Evolutionary conservation across 2,888 invertebrate species (phyloP).

Genomic region (Troides helena): DNA sequence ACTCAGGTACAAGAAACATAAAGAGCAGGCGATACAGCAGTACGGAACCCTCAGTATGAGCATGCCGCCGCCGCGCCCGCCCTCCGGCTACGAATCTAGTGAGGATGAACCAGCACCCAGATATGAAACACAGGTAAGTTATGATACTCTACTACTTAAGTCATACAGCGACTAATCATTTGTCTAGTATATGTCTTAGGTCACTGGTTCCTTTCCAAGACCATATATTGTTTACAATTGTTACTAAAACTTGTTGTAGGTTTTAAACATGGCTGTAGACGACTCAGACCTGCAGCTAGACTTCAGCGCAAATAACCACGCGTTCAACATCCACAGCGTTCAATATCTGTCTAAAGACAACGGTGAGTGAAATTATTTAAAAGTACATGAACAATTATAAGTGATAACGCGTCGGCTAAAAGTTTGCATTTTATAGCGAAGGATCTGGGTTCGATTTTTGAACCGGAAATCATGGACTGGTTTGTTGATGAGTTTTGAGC

Average conservation of each 20-base stretch:
- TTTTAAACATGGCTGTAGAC: slow-evolving; percentile 94
- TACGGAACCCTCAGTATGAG: slow-evolving; percentile 78
- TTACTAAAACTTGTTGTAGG: slow-evolving; percentile 56
- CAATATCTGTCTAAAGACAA: slow-evolving; percentile 92
- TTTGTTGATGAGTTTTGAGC: no score
- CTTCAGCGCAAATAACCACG: slow-evolving; percentile 90
- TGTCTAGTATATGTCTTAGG: no score
- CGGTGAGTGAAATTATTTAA: slow-evolving; percentile 67
- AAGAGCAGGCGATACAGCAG: slow-evolving; percentile 88
- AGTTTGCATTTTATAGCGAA: no score
- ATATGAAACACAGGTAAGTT: slow-evolving; percentile 91
- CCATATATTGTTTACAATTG: not conserved
- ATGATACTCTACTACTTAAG: not conserved
- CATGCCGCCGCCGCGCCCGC: slow-evolving; percentile 66
- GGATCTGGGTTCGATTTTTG: no score
- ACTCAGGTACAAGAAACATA: slow-evolving; percentile 90
- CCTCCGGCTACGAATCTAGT: slow-evolving; percentile 75
- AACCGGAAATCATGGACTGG: no score
- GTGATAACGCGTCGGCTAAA: no score
- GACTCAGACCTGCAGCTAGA: slow-evolving; percentile 92
- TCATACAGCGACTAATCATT: not conserved
- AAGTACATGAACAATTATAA: not conserved
- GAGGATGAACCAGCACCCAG: slow-evolving; percentile 91
- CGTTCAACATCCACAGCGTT: slow-evolving; percentile 92
- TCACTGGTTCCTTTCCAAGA: no score